Evolutionary conservation across 2,113 vertebrate species (phyloP).

Genomic region (Lanius collurio): DNA sequence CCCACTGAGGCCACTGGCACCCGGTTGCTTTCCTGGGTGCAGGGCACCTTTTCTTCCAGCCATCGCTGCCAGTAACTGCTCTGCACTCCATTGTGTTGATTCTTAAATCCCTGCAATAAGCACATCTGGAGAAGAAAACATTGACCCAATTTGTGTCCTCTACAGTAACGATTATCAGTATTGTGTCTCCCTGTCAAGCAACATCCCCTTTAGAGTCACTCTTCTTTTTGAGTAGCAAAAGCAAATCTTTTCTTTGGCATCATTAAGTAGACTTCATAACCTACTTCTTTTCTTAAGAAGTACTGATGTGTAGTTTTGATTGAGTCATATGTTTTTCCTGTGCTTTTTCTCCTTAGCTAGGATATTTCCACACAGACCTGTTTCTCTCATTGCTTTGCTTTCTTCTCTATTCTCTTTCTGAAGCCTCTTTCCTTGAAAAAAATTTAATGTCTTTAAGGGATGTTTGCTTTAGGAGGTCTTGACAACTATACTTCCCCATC

Average conservation of each 20-base stretch:
- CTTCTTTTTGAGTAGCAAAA: background rate
- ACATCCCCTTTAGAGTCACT: background rate
- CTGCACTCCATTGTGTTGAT: rapidly evolving
- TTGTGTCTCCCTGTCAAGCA: background rate
- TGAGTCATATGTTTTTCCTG: background rate
- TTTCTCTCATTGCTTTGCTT: background rate
- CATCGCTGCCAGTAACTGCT: background rate
- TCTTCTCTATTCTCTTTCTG: background rate
- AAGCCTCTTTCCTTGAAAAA: background rate
- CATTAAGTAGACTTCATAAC: background rate
- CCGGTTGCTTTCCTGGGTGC: background rate
- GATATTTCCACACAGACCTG: background rate
- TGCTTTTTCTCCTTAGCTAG: background rate
- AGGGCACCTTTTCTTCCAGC: background rate
- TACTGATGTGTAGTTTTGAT: background rate
- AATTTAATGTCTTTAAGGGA: background rate
- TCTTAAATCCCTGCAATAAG: background rate
- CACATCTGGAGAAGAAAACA: background rate
- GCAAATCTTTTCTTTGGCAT: background rate
- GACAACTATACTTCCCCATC: background rate
- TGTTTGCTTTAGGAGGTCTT: background rate
- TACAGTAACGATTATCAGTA: background rate
- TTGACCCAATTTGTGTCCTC: background rate
- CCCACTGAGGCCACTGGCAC: background rate
- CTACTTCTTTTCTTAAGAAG: background rate